A percentile compares a stretch with the other conserved stretches of the same genome.
Evolutionary conservation across 2,888 invertebrate species (phyloP).

Genomic region (Melanostoma scalare): DNA sequence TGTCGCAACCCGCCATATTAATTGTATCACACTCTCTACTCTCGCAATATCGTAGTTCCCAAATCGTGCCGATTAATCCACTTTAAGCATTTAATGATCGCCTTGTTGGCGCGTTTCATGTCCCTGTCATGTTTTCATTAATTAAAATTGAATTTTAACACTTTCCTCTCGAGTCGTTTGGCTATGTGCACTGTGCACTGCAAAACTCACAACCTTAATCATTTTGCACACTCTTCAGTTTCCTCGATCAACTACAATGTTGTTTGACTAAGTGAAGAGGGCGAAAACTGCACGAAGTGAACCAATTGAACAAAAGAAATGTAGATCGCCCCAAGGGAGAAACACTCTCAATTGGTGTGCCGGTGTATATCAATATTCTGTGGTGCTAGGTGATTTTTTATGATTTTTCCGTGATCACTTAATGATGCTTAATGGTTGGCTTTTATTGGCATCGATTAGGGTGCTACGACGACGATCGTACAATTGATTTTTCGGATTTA

Average conservation of each 20-base stretch:
- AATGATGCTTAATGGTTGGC: slow-evolving; percentile 64
- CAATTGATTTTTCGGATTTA: slow-evolving; percentile 62
- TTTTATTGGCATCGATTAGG: slow-evolving; percentile 59
- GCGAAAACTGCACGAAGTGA: slow-evolving; percentile 13
- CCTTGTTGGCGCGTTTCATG: slow-evolving; percentile 52
- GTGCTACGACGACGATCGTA: slow-evolving; percentile 52
- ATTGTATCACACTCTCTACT: slow-evolving; percentile 23
- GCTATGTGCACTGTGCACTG: background rate
- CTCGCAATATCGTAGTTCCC: background rate
- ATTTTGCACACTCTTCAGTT: background rate
- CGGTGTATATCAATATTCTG: background rate
- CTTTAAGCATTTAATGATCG: slow-evolving; percentile 51
- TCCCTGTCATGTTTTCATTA: slow-evolving; percentile 58
- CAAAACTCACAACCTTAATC: too few species aligned
- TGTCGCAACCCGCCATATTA: too few species aligned
- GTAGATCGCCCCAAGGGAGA: slow-evolving; percentile 42
- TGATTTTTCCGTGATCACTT: slow-evolving; percentile 63
- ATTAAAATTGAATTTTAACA: slow-evolving; percentile 54
- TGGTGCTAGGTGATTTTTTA: slow-evolving; percentile 35
- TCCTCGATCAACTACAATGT: background rate
- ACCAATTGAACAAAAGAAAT: slow-evolving; percentile 51
- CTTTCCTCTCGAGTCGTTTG: slow-evolving; percentile 4
- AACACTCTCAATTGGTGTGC: background rate
- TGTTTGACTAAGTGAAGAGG: background rate
- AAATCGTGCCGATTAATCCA: slow-evolving; percentile 45